Evolutionary conservation across 2,888 invertebrate genomes (phyloP).

Genomic region (Erebia palarica): DNA sequence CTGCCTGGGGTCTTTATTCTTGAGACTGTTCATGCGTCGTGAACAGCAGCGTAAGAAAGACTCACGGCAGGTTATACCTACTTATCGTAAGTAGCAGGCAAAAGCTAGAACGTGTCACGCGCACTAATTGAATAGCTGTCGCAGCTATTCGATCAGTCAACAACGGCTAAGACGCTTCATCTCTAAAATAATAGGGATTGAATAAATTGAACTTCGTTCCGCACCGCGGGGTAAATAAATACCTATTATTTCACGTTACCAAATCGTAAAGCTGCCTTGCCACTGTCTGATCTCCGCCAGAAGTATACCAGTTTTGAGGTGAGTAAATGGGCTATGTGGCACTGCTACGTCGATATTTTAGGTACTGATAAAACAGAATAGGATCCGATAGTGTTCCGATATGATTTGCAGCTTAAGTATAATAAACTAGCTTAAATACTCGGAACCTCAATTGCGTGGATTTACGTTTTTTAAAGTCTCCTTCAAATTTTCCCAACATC

Average conservation of each 20-base stretch:
- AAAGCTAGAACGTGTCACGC: no score
- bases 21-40: no score
- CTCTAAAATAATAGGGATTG: constrained; percentile 39
- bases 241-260: constrained; percentile 48
- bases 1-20: no score
- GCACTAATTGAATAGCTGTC: no score
- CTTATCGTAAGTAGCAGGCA: no score
- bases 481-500: no score
- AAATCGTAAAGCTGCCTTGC: constrained; percentile 49
- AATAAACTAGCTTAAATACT: no score
- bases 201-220: constrained; percentile 53
- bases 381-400: background rate
- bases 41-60: no score
- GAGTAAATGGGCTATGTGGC: constrained; percentile 45
- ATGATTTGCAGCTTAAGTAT: background rate
- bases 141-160: background rate
- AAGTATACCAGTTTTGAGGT: constrained; percentile 44
- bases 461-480: no score
- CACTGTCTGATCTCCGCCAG: constrained; percentile 56
- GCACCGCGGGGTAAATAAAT: constrained; percentile 44
- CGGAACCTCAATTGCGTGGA: no score
- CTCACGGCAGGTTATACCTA: no score
- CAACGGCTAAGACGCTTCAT: background rate
- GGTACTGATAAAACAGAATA: background rate
- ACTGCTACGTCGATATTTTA: no score